Evolutionary conservation across 2,113 vertebrate genomes (phyloP).

Genomic region (Albula goreensis): DNA sequence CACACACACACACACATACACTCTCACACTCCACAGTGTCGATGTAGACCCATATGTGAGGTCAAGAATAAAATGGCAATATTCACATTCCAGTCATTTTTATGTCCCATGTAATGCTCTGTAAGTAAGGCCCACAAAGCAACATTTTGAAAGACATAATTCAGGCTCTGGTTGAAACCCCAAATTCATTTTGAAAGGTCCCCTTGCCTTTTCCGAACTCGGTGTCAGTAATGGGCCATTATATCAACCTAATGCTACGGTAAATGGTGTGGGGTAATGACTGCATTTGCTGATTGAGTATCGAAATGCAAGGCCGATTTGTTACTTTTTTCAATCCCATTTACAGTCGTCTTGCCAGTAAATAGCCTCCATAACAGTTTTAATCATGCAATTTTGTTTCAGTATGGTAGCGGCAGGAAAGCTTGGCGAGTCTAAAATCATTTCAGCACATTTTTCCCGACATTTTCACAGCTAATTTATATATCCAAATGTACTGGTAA

Average conservation of each 20-base stretch:
- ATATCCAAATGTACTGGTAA: background rate
- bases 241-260: constrained; percentile 68
- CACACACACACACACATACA: background rate
- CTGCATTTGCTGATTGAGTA: constrained; percentile 61
- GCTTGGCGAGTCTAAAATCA: background rate
- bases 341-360: constrained; percentile 36
- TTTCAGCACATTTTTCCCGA: background rate
- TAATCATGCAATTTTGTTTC: background rate
- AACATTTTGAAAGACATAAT: constrained; percentile 47
- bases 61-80: constrained; percentile 3
- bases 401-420: background rate
- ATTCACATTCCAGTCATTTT: constrained; percentile 28
- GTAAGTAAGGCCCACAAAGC: constrained; percentile 57
- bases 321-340: constrained; percentile 41
- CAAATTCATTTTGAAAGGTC: constrained; percentile 59
- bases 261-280: constrained; percentile 68
- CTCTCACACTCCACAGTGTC: background rate
- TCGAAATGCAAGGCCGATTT: constrained; percentile 52
- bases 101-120: constrained; percentile 31
- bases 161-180: constrained; percentile 47
- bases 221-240: constrained; percentile 59
- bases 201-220: constrained; percentile 51
- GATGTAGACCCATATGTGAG: background rate
- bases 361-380: constrained; percentile 24
- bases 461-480: background rate